phyloP scores from a whole-genome alignment of 2,113 vertebrate genomes.

The Elgaria multicarinata region DNA sequence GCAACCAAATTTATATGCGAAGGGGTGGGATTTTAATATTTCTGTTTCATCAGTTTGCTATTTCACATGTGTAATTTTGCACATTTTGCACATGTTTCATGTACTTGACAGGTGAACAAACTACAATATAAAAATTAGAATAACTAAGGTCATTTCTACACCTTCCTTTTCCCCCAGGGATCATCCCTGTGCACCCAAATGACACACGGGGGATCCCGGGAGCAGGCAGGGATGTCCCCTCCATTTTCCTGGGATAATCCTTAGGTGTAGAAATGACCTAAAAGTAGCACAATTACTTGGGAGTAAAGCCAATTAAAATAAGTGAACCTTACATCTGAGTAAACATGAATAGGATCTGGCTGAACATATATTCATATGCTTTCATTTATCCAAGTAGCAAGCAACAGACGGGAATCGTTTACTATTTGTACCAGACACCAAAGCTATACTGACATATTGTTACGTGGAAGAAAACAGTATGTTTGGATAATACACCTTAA shows the following conservation, averaged over 20 bases:
- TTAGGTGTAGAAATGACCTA: too few relatives aligned
- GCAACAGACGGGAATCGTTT: background rate
- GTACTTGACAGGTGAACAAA: background rate
- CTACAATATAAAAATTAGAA: background rate
- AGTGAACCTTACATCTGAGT: background rate
- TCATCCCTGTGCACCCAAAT: too few relatives aligned
- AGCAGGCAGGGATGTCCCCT: too few relatives aligned
- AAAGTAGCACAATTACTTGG: background rate
- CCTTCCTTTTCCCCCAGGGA: too few relatives aligned
- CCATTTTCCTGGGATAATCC: too few relatives aligned
- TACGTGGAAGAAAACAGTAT: background rate
- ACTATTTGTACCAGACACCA: background rate
- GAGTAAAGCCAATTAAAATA: background rate
- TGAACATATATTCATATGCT: background rate
- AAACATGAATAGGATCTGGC: background rate
- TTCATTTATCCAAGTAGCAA: constrained; percentile 2
- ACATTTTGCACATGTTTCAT: background rate
- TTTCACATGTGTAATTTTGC: background rate
- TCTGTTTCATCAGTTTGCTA: background rate
- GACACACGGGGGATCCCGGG: too few relatives aligned
- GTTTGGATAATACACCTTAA: background rate
- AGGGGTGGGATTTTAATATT: background rate
- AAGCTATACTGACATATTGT: background rate
- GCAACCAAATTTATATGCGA: background rate
- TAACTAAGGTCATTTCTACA: too few relatives aligned